Base-by-base conservation (phyloP, 1,140 invertebrate genomes). In the Drosophila fuyamai region DNA sequence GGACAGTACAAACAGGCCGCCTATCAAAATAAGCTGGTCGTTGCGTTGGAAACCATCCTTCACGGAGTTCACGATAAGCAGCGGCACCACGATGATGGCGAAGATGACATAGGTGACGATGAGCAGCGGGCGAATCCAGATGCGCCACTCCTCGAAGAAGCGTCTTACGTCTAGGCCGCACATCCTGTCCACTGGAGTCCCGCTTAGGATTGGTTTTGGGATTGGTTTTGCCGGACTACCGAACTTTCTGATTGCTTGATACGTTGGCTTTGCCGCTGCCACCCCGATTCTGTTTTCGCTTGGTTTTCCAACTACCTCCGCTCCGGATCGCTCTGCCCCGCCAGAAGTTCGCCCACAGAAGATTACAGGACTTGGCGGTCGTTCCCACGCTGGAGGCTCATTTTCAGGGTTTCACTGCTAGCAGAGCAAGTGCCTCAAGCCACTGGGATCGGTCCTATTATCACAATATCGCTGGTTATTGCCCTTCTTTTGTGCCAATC, bases 1-100 rank as follows among this genome's bases (percentile, higher is more conserved):
- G 56, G 98, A 93, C 59, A 98, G 94, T 14, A 98, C 97, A 94
- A 99, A 99, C 13, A 97, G 94, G 7, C 98, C 98, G 3, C 96
- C 98, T 74, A 98, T 95, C 47, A 98, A 93, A 63, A 96, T 95
- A 44, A 96, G 96, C 93, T 97, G 95, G 84, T 97, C 96, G 32
- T 95, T 94, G 68, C 95, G 95, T 51, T 94, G 94, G 62, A 96
- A 95, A 13, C 95, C 96, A 94, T 96, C 93, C 78, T 94, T 93
- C n/a, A 95, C 93, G 0, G 95, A 96, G 94, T 95, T 95, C 79
- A 95, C 93, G 71, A 98, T 94, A 61, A 97, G 94, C 74, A 98
- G 93, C 16, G 97, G 97, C 35, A 99, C 94, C 61, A 98, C 94
- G 40, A 98, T 95, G 47, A 97, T 93, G 16, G 98, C 95, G 14